phyloP scores from a whole-genome alignment of 2,888 invertebrate species.

The Thysanoteuthis rhombus region DNA sequence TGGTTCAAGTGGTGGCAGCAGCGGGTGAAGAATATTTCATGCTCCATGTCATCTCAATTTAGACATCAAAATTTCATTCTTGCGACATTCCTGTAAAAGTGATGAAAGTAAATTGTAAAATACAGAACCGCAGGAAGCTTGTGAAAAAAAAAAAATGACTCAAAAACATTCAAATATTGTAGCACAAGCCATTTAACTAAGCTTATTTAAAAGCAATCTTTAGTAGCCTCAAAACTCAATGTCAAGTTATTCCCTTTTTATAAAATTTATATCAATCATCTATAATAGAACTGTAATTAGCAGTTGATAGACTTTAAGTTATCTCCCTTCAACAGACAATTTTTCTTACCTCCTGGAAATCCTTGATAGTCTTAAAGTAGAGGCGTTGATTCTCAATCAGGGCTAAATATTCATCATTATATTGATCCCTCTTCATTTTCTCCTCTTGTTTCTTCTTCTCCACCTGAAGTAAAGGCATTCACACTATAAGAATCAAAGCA shows the following conservation, averaged over 20 bases:
- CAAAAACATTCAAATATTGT: neutral
- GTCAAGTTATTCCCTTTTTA: too few relatives aligned
- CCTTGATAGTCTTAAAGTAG: constrained; percentile 81
- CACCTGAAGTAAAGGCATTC: constrained; percentile 58
- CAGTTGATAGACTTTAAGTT: too few relatives aligned
- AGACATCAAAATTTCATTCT: constrained; percentile 74
- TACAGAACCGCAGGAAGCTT: neutral
- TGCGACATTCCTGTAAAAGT: constrained; percentile 74
- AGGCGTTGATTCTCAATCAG: constrained; percentile 78
- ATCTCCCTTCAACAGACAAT: too few relatives aligned
- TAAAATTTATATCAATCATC: too few relatives aligned
- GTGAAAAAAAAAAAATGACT: neutral
- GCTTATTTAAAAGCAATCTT: too few relatives aligned
- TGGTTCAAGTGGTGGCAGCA: neutral
- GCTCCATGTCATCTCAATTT: constrained; percentile 42
- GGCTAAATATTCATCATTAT: constrained; percentile 72
- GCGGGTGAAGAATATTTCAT: neutral
- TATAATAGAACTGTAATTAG: too few relatives aligned
- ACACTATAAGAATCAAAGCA: neutral
- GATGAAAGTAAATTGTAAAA: constrained; percentile 27
- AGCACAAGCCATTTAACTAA: neutral
- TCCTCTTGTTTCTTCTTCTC: constrained; percentile 76
- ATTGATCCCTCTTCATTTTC: constrained; percentile 76
- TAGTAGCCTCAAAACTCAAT: too few relatives aligned
- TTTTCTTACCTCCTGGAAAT: constrained; percentile 74